A percentile compares a stretch with the other conserved stretches of the same genome.
These are phyloP conservation scores for Caerostris darwini DNA, from an alignment of 1,140 invertebrate species.

Conservation along the genomic window DNA sequence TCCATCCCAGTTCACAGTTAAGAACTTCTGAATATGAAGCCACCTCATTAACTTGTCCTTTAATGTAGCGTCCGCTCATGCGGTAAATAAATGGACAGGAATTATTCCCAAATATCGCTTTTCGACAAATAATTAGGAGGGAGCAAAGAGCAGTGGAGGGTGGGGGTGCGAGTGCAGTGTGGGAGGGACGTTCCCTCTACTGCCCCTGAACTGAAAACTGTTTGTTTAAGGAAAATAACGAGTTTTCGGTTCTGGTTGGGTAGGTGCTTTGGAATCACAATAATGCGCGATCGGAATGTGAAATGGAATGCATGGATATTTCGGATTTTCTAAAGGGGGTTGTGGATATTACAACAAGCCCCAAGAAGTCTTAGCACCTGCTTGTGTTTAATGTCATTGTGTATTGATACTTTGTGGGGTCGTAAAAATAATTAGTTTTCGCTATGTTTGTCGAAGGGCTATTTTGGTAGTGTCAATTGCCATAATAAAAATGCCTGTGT, in stretches of 20 bases:
- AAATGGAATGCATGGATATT: neutral
- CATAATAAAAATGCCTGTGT: neutral
- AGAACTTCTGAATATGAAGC: too few species aligned
- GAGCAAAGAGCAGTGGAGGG: neutral
- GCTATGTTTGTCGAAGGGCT: neutral
- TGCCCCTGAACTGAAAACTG: neutral
- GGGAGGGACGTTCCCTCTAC: too few species aligned
- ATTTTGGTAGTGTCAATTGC: neutral
- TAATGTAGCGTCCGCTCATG: too few species aligned
- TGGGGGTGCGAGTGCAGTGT: neutral
- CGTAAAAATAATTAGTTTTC: neutral
- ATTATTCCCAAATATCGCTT: too few species aligned
- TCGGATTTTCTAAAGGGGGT: neutral
- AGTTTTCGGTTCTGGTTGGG: slow-evolving; percentile 1
- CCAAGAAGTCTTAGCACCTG: neutral
- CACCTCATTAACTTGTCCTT: too few species aligned
- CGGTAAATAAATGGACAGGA: too few species aligned
- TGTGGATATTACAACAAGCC: neutral
- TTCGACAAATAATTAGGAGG: too few species aligned
- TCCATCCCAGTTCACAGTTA: too few species aligned
- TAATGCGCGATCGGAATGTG: slow-evolving; percentile 35
- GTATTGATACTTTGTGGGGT: neutral
- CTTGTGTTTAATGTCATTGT: neutral
- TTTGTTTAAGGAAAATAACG: slow-evolving; percentile 55
- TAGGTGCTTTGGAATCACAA: neutral